phyloP scores from a whole-genome alignment of 2,888 invertebrate species.

The Eucriotettix oculatus region DNA sequence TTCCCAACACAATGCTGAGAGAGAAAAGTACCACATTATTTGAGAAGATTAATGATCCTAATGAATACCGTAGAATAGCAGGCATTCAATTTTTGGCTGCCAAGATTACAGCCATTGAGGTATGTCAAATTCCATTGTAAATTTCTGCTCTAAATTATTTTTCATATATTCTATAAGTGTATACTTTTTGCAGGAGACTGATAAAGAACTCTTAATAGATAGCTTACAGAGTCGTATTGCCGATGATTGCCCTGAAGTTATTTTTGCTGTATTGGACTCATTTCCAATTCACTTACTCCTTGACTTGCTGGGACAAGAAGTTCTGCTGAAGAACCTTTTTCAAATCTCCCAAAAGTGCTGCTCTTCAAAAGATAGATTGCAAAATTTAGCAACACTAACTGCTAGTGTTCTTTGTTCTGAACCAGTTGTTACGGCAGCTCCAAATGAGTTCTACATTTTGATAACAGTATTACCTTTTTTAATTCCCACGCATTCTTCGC shows the following conservation, averaged over 20 bases:
- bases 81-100: constrained; percentile 44
- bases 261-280: constrained; percentile 29
- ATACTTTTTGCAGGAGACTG: constrained; percentile 12
- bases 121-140: neutral
- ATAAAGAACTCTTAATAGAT: constrained; percentile 42
- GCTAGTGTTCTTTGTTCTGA: constrained; percentile 30
- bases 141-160: neutral
- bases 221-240: constrained; percentile 45
- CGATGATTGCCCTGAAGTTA: constrained; percentile 48
- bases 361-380: neutral
- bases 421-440: neutral
- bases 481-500: neutral
- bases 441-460: neutral
- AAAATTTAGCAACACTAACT: neutral
- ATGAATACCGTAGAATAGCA: constrained; percentile 41
- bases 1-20: neutral
- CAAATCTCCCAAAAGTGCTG: constrained; percentile 32
- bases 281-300: constrained; percentile 25
- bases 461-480: neutral
- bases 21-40: constrained; percentile 31
- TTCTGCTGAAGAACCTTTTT: constrained; percentile 32
- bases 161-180: neutral
- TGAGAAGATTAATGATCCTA: constrained; percentile 56
- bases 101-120: neutral
- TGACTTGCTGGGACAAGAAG: constrained; percentile 28